Evolutionary conservation across 2,113 vertebrate species (phyloP).

Genomic region (Himantopus leucocephalus): DNA sequence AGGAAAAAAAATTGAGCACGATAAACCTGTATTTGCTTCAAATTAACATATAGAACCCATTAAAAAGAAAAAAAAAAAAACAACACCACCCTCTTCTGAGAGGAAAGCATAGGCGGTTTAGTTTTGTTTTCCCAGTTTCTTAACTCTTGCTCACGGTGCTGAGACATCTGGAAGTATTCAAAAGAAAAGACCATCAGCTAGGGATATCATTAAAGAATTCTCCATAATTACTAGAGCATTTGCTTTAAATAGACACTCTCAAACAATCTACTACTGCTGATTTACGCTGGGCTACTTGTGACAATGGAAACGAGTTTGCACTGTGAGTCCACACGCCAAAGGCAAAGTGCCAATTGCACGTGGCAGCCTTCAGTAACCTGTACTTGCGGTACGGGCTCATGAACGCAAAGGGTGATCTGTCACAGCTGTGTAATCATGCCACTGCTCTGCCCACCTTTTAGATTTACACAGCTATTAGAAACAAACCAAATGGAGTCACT

Average conservation of each 20-base stretch:
- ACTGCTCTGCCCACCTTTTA: not conserved
- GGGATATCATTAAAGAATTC: conserved; percentile 64
- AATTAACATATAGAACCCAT: conserved; percentile 1
- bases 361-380: not conserved
- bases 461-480: not conserved
- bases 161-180: conserved; percentile 73
- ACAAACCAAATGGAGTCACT: not conserved
- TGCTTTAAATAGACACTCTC: conserved; percentile 56
- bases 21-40: conserved; percentile 51
- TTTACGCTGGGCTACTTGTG: conserved; percentile 24
- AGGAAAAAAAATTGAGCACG: conserved; percentile 12
- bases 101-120: conserved; percentile 34
- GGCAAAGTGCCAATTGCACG: not conserved
- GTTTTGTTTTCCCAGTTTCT: conserved; percentile 13
- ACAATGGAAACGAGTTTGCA: conserved; percentile 20
- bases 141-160: not conserved
- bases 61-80: not conserved
- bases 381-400: not conserved
- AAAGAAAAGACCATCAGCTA: conserved; percentile 38
- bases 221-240: conserved; percentile 54
- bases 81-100: conserved; percentile 19
- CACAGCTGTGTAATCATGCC: not conserved
- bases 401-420: not conserved
- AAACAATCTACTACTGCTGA: conserved; percentile 28
- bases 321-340: not conserved